Evolutionary conservation across 2,888 invertebrate genomes (phyloP).

Genomic region (Drosophila leonis): DNA sequence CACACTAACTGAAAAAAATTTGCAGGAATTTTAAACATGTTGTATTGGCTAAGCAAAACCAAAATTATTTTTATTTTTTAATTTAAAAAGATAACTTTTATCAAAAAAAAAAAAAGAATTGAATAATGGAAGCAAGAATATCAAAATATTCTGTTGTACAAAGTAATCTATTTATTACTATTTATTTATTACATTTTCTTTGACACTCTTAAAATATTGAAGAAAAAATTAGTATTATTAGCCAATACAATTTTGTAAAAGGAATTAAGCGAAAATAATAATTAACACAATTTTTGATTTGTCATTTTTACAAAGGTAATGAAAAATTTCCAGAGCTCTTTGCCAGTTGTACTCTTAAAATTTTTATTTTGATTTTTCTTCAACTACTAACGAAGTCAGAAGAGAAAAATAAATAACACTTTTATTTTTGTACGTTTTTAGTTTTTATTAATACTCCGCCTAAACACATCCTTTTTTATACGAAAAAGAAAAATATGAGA

Average conservation of each 20-base stretch:
- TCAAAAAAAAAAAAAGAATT: neutral
- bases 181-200: neutral
- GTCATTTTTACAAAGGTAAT: constrained; percentile 71
- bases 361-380: constrained; percentile 64
- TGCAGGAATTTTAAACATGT: constrained; percentile 18
- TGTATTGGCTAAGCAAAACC: constrained; percentile 31
- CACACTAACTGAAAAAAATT: constrained; percentile 10
- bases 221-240: neutral
- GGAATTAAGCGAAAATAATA: constrained; percentile 19
- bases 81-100: neutral
- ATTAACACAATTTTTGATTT: constrained; percentile 44
- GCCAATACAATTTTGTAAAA: constrained; percentile 24
- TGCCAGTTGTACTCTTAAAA: constrained; percentile 84
- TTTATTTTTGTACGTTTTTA: constrained; percentile 69
- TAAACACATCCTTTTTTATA: constrained; percentile 85
- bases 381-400: constrained; percentile 61
- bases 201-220: neutral
- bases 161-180: too few species aligned
- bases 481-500: constrained; percentile 85
- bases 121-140: neutral
- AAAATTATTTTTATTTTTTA: neutral
- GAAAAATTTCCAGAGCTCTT: constrained; percentile 85
- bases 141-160: neutral
- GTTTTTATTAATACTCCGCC: constrained; percentile 84
- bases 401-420: constrained; percentile 54